phyloP scores from a whole-genome alignment of 2,888 invertebrate genomes.

The Physocephala rufipes region DNA sequence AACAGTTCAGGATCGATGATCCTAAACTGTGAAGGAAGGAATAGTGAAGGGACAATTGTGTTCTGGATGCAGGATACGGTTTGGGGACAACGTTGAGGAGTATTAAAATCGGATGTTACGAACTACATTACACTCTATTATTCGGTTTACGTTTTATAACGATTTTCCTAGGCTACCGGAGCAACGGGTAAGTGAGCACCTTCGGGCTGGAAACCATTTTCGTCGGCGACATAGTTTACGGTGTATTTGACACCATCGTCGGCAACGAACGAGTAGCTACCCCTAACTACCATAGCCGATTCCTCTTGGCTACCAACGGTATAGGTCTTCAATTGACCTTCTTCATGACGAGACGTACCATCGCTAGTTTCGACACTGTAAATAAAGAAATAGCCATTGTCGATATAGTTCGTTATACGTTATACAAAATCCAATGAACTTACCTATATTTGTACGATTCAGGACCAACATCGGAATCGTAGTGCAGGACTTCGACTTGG shows the following conservation, averaged over 20 bases:
- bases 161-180: slow-evolving; percentile 46
- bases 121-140: slow-evolving; percentile 1
- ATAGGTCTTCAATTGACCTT: slow-evolving; percentile 68
- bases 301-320: slow-evolving; percentile 67
- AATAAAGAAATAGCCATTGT: background rate
- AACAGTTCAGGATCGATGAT: no score
- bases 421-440: slow-evolving; percentile 66
- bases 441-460: slow-evolving; percentile 71
- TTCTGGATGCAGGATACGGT: no score
- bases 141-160: background rate
- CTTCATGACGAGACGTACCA: slow-evolving; percentile 67
- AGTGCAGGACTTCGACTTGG: slow-evolving; percentile 69
- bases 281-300: slow-evolving; percentile 65
- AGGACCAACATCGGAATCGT: slow-evolving; percentile 68
- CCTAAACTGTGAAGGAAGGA: no score
- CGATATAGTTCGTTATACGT: slow-evolving; percentile 42
- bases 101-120: background rate
- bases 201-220: slow-evolving; percentile 63
- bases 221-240: slow-evolving; percentile 65
- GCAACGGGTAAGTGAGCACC: slow-evolving; percentile 66
- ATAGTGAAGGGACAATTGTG: no score
- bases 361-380: slow-evolving; percentile 68
- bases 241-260: slow-evolving; percentile 69
- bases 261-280: slow-evolving; percentile 67
- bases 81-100: no score